These are phyloP conservation scores for Cheumatopsyche charites DNA, from an alignment of 1,140 invertebrate species.

Conservation along the genomic window DNA sequence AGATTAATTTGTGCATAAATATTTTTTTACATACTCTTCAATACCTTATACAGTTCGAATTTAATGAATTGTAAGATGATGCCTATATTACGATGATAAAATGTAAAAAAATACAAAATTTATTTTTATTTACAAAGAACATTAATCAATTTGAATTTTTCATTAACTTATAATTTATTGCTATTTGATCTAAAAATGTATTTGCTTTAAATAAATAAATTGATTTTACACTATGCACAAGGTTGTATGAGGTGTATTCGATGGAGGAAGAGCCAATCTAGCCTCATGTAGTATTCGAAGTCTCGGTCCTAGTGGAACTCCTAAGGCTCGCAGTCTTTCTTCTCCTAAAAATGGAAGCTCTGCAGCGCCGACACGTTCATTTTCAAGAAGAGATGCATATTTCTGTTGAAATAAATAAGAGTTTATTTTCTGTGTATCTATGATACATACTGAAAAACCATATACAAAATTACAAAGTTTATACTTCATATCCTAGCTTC, in stretches of 20 bases:
- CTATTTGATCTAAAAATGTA: too few relatives aligned
- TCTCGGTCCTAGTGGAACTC: constrained; percentile 86
- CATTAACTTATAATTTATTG: too few relatives aligned
- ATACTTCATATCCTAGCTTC: constrained; percentile 91
- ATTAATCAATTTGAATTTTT: neutral
- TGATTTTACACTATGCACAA: constrained; percentile 57
- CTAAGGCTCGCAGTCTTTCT: constrained; percentile 85
- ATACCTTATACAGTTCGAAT: too few relatives aligned
- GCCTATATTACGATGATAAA: too few relatives aligned
- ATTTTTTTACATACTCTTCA: too few relatives aligned
- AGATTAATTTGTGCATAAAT: too few relatives aligned
- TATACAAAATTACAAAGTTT: neutral
- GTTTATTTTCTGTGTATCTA: neutral
- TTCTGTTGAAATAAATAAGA: constrained; percentile 69
- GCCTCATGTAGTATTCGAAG: constrained; percentile 90
- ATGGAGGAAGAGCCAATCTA: constrained; percentile 65
- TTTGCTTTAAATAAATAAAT: neutral
- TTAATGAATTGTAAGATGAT: too few relatives aligned
- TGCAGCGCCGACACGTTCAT: constrained; percentile 88
- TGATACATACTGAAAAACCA: too few relatives aligned
- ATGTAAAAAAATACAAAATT: neutral
- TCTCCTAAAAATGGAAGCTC: constrained; percentile 92
- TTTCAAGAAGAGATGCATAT: constrained; percentile 85
- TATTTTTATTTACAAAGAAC: neutral
- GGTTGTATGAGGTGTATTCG: constrained; percentile 51